Evolutionary conservation across 2,888 invertebrate genomes (phyloP).

Genomic region (Tipula lateralis): DNA sequence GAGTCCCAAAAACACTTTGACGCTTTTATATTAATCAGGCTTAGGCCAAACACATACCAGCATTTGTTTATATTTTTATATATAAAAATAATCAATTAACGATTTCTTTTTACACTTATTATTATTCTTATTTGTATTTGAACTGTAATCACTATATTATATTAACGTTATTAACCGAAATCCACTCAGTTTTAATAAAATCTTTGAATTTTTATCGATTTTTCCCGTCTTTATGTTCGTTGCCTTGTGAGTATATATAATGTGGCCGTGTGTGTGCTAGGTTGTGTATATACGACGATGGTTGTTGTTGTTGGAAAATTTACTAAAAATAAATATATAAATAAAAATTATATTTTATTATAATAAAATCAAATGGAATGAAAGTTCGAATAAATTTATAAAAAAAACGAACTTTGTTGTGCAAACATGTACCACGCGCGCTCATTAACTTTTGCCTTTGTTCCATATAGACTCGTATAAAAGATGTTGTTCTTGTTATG

Average conservation of each 20-base stretch:
- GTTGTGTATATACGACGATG: background rate
- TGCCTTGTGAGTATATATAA: background rate
- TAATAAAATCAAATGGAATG: background rate
- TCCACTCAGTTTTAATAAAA: background rate
- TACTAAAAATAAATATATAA: background rate
- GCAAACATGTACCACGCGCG: constrained; percentile 24
- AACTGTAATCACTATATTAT: background rate
- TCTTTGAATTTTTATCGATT: background rate
- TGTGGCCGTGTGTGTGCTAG: background rate
- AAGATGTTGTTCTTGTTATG: background rate
- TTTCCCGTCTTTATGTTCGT: background rate
- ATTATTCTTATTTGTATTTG: background rate
- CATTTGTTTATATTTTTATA: background rate
- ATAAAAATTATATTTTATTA: constrained; percentile 5
- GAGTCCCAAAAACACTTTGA: constrained; percentile 11
- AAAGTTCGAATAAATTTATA: background rate
- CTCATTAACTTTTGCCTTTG: background rate
- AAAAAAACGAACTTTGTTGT: background rate
- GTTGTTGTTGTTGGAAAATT: background rate
- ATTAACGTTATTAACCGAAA: background rate
- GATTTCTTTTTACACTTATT: background rate
- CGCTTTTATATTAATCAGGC: background rate
- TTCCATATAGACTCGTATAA: background rate
- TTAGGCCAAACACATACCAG: background rate
- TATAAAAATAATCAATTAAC: background rate